A percentile compares a stretch with the other conserved stretches of the same genome.
Evolutionary conservation across 1,140 invertebrate species (phyloP).

Genomic region (Atta texana): DNA sequence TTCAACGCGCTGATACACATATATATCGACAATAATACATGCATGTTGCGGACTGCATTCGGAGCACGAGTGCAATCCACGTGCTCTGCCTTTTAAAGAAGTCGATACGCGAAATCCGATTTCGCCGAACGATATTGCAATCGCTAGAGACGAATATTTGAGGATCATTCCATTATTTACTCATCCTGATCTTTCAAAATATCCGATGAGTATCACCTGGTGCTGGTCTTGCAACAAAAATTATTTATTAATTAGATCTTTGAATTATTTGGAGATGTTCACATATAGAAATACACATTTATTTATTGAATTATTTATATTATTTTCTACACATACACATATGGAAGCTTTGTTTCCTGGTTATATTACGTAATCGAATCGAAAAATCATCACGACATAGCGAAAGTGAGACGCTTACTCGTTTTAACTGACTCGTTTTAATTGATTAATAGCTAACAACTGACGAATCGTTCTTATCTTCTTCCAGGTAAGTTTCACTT

Average conservation of each 20-base stretch:
- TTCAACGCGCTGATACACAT: neutral
- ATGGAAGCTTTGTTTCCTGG: conserved; percentile 3
- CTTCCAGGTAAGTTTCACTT: conserved; percentile 60
- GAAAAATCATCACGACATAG: neutral
- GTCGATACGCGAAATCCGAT: conserved; percentile 71
- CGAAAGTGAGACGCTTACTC: conserved; percentile 9
- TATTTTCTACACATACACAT: too few species aligned
- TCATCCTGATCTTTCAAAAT: conserved; percentile 2
- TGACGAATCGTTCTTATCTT: conserved; percentile 57
- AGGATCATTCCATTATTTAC: neutral
- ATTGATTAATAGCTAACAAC: conserved; percentile 51
- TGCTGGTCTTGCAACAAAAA: neutral
- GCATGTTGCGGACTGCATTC: conserved; percentile 27
- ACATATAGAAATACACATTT: neutral
- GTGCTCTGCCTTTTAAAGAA: conserved; percentile 57
- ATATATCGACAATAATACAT: conserved; percentile 8
- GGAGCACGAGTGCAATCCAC: conserved; percentile 64
- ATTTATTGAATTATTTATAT: conserved; percentile 5
- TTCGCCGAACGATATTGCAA: conserved; percentile 42
- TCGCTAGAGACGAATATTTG: conserved; percentile 47
- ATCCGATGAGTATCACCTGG: neutral
- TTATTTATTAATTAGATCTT: neutral
- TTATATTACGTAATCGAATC: conserved; percentile 19
- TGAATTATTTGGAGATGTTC: neutral
- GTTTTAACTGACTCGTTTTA: conserved; percentile 53